Percentiles rank a stretch among this genome's conserved stretches.
Evolutionary conservation across 2,113 vertebrate genomes (phyloP).

Genomic region (Corythoichthys intestinalis): DNA sequence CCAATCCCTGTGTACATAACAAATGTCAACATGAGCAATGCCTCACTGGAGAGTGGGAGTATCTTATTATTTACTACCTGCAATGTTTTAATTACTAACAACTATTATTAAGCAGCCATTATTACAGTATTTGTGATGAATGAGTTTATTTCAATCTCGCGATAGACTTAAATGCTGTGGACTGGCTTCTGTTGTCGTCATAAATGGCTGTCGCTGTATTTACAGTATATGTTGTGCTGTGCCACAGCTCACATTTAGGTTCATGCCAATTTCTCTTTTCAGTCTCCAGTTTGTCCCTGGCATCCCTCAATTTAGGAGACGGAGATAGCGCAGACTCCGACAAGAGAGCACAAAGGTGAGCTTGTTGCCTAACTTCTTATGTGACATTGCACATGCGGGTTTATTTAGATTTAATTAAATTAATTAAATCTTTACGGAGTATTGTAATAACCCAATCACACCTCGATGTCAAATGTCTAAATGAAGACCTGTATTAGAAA

Average conservation of each 20-base stretch:
- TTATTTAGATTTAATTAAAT: not conserved
- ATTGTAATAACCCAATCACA: not conserved
- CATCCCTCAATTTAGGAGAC: conserved; percentile 89
- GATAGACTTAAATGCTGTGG: conserved; percentile 36
- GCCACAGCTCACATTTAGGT: conserved; percentile 71
- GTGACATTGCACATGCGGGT: not conserved
- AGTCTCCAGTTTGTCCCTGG: conserved; percentile 94
- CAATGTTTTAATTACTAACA: not conserved
- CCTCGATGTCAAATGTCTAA: not conserved
- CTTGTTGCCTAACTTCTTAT: not conserved
- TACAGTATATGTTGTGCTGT: conserved; percentile 50
- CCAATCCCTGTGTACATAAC: not conserved
- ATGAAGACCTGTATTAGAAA: not conserved
- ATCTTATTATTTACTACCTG: not conserved
- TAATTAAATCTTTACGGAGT: not conserved
- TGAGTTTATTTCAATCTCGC: not conserved
- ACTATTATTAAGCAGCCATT: not conserved
- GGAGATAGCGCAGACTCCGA: conserved; percentile 86
- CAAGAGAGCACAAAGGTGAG: conserved; percentile 90
- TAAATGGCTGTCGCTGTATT: conserved; percentile 49
- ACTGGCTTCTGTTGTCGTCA: conserved; percentile 51
- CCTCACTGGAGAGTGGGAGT: not conserved
- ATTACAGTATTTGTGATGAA: not conserved
- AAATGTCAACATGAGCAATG: conserved; percentile 7
- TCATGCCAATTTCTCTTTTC: conserved; percentile 84